Evolutionary conservation across 2,888 invertebrate genomes (phyloP).

Genomic region (Tyria jacobaeae): DNA sequence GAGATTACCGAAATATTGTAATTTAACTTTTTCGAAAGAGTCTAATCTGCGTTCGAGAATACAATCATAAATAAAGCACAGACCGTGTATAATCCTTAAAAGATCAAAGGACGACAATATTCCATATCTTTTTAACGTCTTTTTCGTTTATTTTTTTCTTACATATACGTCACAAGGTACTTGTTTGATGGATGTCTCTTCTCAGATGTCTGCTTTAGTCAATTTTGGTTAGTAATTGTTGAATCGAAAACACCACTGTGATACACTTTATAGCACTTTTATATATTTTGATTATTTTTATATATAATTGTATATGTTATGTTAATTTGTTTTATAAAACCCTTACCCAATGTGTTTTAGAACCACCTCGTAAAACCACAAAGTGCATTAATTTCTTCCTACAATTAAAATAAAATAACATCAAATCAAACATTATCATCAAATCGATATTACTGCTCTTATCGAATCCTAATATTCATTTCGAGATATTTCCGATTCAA

Average conservation of each 20-base stretch:
- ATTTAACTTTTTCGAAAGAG: conserved; percentile 37
- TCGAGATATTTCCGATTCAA: conserved; percentile 53
- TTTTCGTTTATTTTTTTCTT: conserved; percentile 31
- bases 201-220: conserved; percentile 16
- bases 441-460: conserved; percentile 18
- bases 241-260: background rate
- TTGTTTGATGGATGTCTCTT: conserved; percentile 20
- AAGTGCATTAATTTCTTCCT: too few relatives aligned
- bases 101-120: conserved; percentile 52
- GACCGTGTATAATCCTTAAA: conserved; percentile 40
- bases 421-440: conserved; percentile 9
- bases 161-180: conserved; percentile 33
- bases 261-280: background rate
- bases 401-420: background rate
- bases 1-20: conserved; percentile 27
- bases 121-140: conserved; percentile 40
- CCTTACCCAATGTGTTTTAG: too few relatives aligned
- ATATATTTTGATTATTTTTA: too few relatives aligned
- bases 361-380: too few relatives aligned
- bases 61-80: conserved; percentile 28
- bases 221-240: conserved; percentile 1
- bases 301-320: too few relatives aligned
- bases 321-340: too few relatives aligned
- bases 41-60: conserved; percentile 41
- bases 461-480: conserved; percentile 32